Percentiles rank a stretch among this genome's conserved stretches.
phyloP scores from a whole-genome alignment of 2,113 vertebrate species.

The Peromyscus polionotus region DNA sequence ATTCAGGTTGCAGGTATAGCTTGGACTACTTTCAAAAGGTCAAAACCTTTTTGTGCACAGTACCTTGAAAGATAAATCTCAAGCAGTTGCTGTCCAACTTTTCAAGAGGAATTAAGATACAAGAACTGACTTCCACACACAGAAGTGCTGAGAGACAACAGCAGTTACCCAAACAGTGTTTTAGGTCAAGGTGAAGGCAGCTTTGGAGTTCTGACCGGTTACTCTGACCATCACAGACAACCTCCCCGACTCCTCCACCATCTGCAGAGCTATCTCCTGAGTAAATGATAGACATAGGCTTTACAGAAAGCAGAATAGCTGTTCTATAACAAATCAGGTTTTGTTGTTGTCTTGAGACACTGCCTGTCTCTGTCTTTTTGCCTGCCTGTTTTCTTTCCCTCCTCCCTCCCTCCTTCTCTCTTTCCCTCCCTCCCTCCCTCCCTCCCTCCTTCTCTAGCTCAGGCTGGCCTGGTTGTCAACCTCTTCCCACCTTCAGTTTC shows the following conservation, averaged over 20 bases:
- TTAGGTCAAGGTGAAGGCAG: background rate
- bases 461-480: background rate
- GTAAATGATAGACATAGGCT: background rate
- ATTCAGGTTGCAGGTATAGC: background rate
- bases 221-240: background rate
- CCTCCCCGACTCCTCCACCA: background rate
- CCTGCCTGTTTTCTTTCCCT: background rate
- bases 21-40: constrained; percentile 23
- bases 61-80: constrained; percentile 58
- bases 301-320: constrained; percentile 45
- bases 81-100: background rate
- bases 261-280: constrained; percentile 6
- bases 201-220: background rate
- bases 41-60: constrained; percentile 1
- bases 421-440: too few species aligned
- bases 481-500: background rate
- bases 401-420: too few species aligned
- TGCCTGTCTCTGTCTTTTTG: too few species aligned
- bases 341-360: background rate
- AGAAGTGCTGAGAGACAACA: background rate
- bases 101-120: background rate
- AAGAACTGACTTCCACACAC: background rate
- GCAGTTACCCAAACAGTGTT: background rate
- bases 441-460: background rate
- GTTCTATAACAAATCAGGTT: constrained; percentile 9